phyloP scores from a whole-genome alignment of 2,797 vertebrate species.

The Sebastes steindachneri region DNA sequence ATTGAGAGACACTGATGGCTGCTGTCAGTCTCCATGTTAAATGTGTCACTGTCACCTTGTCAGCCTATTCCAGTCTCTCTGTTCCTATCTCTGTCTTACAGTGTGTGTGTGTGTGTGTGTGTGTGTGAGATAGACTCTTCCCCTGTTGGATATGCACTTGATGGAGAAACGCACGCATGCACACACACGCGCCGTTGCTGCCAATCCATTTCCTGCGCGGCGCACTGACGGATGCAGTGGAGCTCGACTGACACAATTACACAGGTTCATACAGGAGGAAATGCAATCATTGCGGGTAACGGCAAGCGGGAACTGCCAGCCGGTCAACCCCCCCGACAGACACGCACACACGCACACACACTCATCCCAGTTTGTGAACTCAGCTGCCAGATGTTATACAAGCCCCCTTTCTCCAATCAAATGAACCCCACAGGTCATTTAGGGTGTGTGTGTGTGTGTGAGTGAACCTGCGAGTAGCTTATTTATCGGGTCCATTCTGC shows the following conservation, averaged over 20 bases:
- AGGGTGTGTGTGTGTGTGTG: not conserved
- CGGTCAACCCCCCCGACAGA: slow-evolving; percentile 2
- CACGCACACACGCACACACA: not conserved
- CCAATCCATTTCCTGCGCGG: slow-evolving; percentile 31
- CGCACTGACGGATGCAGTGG: slow-evolving; percentile 32
- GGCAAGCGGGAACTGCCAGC: slow-evolving; percentile 14
- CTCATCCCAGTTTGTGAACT: slow-evolving; percentile 3
- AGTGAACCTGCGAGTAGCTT: not conserved
- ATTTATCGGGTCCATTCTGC: not conserved
- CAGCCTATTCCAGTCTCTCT: slow-evolving; percentile 45
- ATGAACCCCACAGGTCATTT: not conserved
- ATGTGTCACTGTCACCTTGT: slow-evolving; percentile 64
- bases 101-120: slow-evolving; percentile 1
- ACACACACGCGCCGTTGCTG: not conserved
- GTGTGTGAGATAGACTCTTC: slow-evolving; percentile 20
- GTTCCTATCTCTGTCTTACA: slow-evolving; percentile 4
- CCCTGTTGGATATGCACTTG: slow-evolving; percentile 16
- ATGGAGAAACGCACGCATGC: slow-evolving; percentile 26
- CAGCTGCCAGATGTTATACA: slow-evolving; percentile 54
- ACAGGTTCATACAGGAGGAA: slow-evolving; percentile 59
- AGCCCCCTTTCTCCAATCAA: slow-evolving; percentile 22
- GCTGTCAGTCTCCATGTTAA: slow-evolving; percentile 49
- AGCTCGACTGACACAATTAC: slow-evolving; percentile 68
- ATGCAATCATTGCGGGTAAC: slow-evolving; percentile 53
- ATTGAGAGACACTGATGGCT: slow-evolving; percentile 27